These are phyloP conservation scores for Enteromius afrohamiltoni DNA, from an alignment of 2,797 vertebrate species.

Conservation along the genomic window DNA sequence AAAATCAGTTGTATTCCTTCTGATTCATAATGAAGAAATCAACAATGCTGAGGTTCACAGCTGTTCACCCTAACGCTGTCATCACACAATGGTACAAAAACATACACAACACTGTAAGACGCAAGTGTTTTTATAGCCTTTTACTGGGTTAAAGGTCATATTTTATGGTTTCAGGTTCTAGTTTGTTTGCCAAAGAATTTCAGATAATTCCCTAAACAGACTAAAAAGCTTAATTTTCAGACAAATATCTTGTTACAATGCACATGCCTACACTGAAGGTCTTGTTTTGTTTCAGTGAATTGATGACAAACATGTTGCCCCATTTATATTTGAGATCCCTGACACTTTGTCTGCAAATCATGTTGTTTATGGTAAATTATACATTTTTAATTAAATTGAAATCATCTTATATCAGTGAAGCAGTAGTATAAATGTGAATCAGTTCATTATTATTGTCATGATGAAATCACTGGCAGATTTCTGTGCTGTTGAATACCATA, in stretches of 20 bases:
- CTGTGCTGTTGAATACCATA: background rate
- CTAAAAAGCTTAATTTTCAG: slow-evolving; percentile 28
- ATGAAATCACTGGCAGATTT: background rate
- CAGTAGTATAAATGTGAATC: background rate
- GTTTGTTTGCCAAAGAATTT: slow-evolving; percentile 31
- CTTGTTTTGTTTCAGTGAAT: slow-evolving; percentile 5
- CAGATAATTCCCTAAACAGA: slow-evolving; percentile 34
- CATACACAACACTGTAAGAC: background rate
- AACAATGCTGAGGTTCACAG: background rate
- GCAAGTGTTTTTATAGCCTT: background rate
- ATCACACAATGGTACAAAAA: background rate
- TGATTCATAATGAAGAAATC: background rate
- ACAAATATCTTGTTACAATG: slow-evolving; percentile 20
- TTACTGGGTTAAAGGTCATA: slow-evolving; percentile 3
- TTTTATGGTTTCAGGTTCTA: slow-evolving; percentile 10
- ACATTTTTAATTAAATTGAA: background rate
- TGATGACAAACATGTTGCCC: background rate
- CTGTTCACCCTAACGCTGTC: background rate
- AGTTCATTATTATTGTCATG: background rate
- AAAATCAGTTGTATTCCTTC: background rate
- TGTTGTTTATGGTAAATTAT: background rate
- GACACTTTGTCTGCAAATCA: background rate
- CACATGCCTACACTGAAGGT: background rate
- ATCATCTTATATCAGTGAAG: background rate
- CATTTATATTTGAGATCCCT: background rate